Conservation (phyloP, 2,888 invertebrate species). For the Oscheius sp. region DNA sequence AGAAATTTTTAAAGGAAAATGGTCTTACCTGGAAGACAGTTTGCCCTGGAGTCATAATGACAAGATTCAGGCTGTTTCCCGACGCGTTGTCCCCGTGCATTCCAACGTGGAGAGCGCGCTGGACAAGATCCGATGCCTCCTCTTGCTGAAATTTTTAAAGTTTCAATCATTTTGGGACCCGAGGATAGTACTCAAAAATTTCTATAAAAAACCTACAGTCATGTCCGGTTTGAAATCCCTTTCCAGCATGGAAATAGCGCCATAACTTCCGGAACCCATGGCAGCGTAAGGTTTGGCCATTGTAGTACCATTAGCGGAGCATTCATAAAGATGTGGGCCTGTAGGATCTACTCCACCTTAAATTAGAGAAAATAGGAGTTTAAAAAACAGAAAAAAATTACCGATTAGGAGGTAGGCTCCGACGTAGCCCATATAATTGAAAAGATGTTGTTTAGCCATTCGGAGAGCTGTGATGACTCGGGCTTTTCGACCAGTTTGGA, state of each 20-base stretch:
- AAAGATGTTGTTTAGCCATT: slow-evolving; percentile 91
- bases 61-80: slow-evolving; percentile 80
- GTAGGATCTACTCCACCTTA: slow-evolving; percentile 85
- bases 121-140: slow-evolving; percentile 88
- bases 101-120: slow-evolving; percentile 94
- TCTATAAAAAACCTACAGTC: slow-evolving; percentile 59
- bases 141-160: slow-evolving; percentile 79
- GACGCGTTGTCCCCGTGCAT: slow-evolving; percentile 91
- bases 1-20: not conserved
- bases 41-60: slow-evolving; percentile 86
- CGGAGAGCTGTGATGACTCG: slow-evolving; percentile 91
- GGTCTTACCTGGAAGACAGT: slow-evolving; percentile 47
- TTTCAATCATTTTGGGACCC: too few relatives aligned
- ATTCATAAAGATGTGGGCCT: slow-evolving; percentile 90
- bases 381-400: not conserved
- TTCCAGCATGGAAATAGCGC: slow-evolving; percentile 97
- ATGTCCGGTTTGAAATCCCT: slow-evolving; percentile 69
- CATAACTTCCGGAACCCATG: slow-evolving; percentile 88
- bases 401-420: slow-evolving; percentile 86
- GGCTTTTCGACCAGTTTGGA: slow-evolving; percentile 90
- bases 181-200: too few relatives aligned
- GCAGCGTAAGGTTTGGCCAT: slow-evolving; percentile 91
- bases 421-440: slow-evolving; percentile 86
- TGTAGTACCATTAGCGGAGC: slow-evolving; percentile 94
- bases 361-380: slow-evolving; percentile 3